Conservation (phyloP, 2,797 vertebrate genomes). For the Lithobates sylvaticus region DNA sequence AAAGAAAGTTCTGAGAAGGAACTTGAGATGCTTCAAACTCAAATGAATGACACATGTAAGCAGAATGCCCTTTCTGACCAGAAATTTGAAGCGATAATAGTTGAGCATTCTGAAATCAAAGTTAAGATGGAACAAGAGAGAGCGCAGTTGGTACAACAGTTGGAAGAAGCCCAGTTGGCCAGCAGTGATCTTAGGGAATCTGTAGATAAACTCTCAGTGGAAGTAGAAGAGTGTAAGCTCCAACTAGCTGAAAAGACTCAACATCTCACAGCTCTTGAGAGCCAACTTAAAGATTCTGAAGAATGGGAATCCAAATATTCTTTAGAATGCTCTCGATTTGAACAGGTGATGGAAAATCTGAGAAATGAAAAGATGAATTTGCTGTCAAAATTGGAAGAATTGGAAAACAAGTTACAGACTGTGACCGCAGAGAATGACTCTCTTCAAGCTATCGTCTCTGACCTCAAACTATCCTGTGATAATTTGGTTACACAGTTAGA, state of each 20-base stretch:
- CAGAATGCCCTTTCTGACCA: conserved; percentile 67
- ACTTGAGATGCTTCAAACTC: conserved; percentile 72
- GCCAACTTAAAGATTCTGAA: conserved; percentile 70
- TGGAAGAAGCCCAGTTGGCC: conserved; percentile 72
- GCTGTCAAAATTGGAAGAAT: conserved; percentile 64
- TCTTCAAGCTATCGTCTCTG: conserved; percentile 63
- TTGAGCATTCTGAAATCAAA: conserved; percentile 69
- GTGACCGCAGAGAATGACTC: conserved; percentile 66
- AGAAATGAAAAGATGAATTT: conserved; percentile 71
- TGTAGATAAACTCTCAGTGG: conserved; percentile 65
- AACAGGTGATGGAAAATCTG: conserved; percentile 70
- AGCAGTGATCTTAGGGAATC: conserved; percentile 65
- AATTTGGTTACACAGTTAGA: conserved; percentile 76
- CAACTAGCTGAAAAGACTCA: conserved; percentile 69
- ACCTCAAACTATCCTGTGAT: conserved; percentile 71
- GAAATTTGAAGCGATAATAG: conserved; percentile 69
- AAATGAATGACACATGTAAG: conserved; percentile 72
- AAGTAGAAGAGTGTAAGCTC: conserved; percentile 67
- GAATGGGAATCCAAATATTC: conserved; percentile 4
- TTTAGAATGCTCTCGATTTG: conserved; percentile 39
- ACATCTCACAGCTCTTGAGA: conserved; percentile 58
- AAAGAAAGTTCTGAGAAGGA: conserved; percentile 69
- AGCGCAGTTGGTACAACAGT: conserved; percentile 70
- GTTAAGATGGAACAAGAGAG: conserved; percentile 72
- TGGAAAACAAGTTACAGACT: conserved; percentile 70